Base-by-base conservation (phyloP, 2,113 vertebrate genomes). In the Fregata magnificens region DNA sequence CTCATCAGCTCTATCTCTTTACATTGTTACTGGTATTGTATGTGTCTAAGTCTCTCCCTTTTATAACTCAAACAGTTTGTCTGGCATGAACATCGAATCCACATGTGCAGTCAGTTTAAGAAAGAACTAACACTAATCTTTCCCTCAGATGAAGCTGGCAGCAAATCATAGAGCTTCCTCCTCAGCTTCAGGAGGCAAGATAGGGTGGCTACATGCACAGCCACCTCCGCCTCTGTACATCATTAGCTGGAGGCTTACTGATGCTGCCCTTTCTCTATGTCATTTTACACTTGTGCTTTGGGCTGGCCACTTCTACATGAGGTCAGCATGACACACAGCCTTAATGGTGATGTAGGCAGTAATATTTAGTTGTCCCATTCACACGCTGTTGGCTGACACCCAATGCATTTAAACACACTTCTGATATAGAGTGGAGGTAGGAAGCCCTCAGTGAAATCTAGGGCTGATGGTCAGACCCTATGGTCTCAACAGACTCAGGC, bases 371-470 rank as follows among this genome's bases (percentile, higher is more conserved):
- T 93, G 53, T 44, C 55, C 56, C 10, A 16, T 45, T 53, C 45
- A 38, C 38, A 11, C 0, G 0, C 16, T 50, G 9, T 34, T 28
- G 21, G 13, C 20, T 78, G 38, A 49, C 26, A 58, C 16, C 40
- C 45, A 20, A 18, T 0, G 4, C 18, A 31, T 40, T 4, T 73
- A 34, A 93, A 45, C 26, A 49, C 31, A 5, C 6, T 69, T 34
- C 36, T 82, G 50, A 38, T 42, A 20, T 2, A 8, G 25, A 38
- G 5, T 9, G 16, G 22, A 67, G 26, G 12, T 28, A 71, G 55
- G 52, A 91, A 74, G 8, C 5, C 32, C 25, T 69, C 32, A 47
- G 36, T 55, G 53, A 85, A 26, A 72, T 59, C 13, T 32, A 34
- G 59, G 20, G 36, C 18, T n/a, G 34, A 25, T 66, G 49, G 6